Base-by-base conservation (phyloP, 2,113 vertebrate genomes). In the Grantiella picta region DNA sequence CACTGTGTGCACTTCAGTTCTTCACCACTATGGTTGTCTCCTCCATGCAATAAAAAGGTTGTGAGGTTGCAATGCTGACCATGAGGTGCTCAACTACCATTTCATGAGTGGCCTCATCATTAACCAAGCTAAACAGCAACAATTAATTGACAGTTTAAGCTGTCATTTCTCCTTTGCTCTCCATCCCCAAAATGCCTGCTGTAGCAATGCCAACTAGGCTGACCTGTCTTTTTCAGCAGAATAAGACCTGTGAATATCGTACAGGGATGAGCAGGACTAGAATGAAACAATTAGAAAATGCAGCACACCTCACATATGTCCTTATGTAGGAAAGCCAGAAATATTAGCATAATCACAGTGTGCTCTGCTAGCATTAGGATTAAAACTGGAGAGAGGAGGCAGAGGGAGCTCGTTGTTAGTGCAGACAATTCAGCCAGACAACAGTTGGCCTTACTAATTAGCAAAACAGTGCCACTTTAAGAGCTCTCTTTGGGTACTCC, bases 271-370 rank as follows among this genome's bases (percentile, higher is more conserved):
- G 42, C 65, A 90, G 85, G 90, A 89, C 61, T 60, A 38, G 60
- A 95, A 86, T 75, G 78, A 95, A 96, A 93, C 90, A 89, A 96
- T 94, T 91, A 95, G 78, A 90, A 81, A 95, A 81, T 25, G 38
- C 49, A 59, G n/a, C 44, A 45, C 70, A 86, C 82, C 94, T 97
- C 97, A 90, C 80, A 94, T 94, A 94, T 84, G 77, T 96, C 96
- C 91, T 94, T 45, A 29, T 50, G 85, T 91, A 94, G 73, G 89
- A 97, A 92, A 95, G 95, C 85, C 94, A 98, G 87, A 66, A 81
- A 83, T 90, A 97, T 98, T 97, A 97, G 92, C 97, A 97, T 97
- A 97, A 97, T 96, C 96, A 94, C 95, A 96, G 92, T 80, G 95
- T 84, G 92, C 94, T 97, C 94, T 68, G 90, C 93, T 92, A 97